Conservation (phyloP, 2,888 invertebrate genomes). For the Drosophila subquinaria region DNA sequence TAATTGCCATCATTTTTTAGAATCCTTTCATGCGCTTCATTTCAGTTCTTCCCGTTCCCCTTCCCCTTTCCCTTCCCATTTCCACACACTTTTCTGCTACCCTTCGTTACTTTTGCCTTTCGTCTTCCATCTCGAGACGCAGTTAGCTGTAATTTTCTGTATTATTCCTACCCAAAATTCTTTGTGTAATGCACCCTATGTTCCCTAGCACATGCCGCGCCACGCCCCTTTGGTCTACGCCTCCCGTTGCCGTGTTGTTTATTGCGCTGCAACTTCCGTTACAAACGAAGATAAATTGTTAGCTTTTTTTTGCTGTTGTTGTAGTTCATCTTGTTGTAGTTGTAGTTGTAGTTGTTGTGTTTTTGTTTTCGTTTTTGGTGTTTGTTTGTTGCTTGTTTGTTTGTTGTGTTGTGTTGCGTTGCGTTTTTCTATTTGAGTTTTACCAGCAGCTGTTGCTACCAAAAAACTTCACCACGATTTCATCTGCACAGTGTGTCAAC, state of each 20-base stretch:
- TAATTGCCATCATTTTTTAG: slow-evolving; percentile 72
- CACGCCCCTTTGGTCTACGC: slow-evolving; percentile 41
- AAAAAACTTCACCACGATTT: slow-evolving; percentile 43
- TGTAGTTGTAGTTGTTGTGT: slow-evolving; percentile 24
- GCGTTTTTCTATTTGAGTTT: slow-evolving; percentile 49
- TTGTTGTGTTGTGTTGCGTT: slow-evolving; percentile 20
- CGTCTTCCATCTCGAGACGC: slow-evolving; percentile 36
- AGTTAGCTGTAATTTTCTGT: slow-evolving; percentile 51
- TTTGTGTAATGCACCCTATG: slow-evolving; percentile 63
- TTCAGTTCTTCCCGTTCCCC: slow-evolving; percentile 47
- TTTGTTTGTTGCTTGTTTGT: slow-evolving; percentile 30
- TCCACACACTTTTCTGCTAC: not conserved
- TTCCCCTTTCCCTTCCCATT: not conserved
- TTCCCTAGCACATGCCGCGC: slow-evolving; percentile 37
- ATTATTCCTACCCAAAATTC: slow-evolving; percentile 54
- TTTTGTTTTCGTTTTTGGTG: slow-evolving; percentile 18
- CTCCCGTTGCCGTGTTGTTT: slow-evolving; percentile 67
- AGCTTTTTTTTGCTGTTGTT: slow-evolving; percentile 44
- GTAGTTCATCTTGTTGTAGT: slow-evolving; percentile 1
- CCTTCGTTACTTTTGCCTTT: not conserved
- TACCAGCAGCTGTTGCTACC: slow-evolving; percentile 54
- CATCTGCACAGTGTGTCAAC: slow-evolving; percentile 47
- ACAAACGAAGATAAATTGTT: slow-evolving; percentile 80
- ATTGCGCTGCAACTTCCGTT: slow-evolving; percentile 79
- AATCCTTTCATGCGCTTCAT: slow-evolving; percentile 71